phyloP scores from a whole-genome alignment of 2,113 vertebrate species.

The Rhipidura dahli region DNA sequence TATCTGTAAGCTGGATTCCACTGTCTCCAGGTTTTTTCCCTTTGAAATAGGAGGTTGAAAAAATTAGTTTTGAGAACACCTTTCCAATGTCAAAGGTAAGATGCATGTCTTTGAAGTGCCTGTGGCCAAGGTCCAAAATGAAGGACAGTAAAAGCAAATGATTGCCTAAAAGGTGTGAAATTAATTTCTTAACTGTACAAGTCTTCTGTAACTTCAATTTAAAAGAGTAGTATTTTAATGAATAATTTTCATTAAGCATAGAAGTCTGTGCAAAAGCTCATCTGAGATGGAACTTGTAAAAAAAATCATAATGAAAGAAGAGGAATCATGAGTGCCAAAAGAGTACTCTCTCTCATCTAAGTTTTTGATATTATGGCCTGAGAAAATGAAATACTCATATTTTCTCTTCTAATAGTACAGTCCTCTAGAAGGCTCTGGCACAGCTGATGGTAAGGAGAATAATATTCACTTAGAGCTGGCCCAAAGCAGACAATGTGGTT shows the following conservation, averaged over 20 bases:
- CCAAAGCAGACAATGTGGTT: not conserved
- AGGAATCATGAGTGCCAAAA: not conserved
- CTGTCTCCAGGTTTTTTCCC: not conserved
- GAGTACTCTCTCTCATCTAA: not conserved
- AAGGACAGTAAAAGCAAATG: not conserved
- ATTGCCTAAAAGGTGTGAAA: constrained; percentile 10
- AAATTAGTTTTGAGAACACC: not conserved
- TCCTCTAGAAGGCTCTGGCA: not conserved
- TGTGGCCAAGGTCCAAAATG: not conserved
- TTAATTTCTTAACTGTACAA: constrained; percentile 10
- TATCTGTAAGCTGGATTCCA: not conserved
- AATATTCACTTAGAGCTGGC: not conserved
- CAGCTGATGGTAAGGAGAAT: not conserved
- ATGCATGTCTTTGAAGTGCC: not conserved
- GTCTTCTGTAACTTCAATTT: constrained; percentile 1
- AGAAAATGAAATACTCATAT: not conserved
- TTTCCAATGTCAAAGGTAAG: not conserved
- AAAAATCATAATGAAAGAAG: not conserved
- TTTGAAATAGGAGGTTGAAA: not conserved
- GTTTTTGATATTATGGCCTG: not conserved
- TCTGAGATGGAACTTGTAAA: not conserved
- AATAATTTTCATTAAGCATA: not conserved
- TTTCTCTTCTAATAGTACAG: not conserved
- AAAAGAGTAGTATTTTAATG: constrained; percentile 3
- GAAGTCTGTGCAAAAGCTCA: not conserved